Evolutionary conservation across 2,113 vertebrate genomes (phyloP).

Genomic region (Aegypius monachus): DNA sequence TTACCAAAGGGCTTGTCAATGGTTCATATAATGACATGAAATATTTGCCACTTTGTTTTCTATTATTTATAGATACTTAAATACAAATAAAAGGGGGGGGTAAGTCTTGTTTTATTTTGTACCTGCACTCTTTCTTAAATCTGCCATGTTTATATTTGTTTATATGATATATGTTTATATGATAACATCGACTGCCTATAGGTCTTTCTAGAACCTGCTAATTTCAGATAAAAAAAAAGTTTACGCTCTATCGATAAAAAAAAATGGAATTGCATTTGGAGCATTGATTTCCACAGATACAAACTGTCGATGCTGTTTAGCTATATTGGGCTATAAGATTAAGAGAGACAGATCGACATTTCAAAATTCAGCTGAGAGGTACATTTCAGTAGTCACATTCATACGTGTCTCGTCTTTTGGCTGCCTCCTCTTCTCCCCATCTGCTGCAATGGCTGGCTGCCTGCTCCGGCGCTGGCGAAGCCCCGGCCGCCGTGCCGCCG

Average conservation of each 20-base stretch:
- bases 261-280: not conserved
- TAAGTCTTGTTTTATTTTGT: not conserved
- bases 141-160: not conserved
- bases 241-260: not conserved
- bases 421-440: slow-evolving; percentile 54
- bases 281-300: not conserved
- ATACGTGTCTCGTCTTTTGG: slow-evolving; percentile 43
- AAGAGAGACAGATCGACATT: slow-evolving; percentile 23
- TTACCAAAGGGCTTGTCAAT: not conserved
- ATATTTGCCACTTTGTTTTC: not conserved
- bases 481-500: not conserved
- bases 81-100: not conserved
- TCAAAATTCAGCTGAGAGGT: not conserved
- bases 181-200: not conserved
- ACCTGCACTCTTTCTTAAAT: not conserved
- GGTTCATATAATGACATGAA: not conserved
- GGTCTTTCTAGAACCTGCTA: not conserved
- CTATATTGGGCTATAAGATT: not conserved
- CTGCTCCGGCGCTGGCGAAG: not conserved
- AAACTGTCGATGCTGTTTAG: not conserved
- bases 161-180: not conserved
- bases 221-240: not conserved
- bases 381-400: not conserved
- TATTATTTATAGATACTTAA: not conserved
- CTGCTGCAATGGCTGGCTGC: slow-evolving; percentile 59